A percentile compares a stretch with the other conserved stretches of the same genome.
Conservation (phyloP, 2,888 invertebrate species). For the Archaeoteleia sp. region DNA sequence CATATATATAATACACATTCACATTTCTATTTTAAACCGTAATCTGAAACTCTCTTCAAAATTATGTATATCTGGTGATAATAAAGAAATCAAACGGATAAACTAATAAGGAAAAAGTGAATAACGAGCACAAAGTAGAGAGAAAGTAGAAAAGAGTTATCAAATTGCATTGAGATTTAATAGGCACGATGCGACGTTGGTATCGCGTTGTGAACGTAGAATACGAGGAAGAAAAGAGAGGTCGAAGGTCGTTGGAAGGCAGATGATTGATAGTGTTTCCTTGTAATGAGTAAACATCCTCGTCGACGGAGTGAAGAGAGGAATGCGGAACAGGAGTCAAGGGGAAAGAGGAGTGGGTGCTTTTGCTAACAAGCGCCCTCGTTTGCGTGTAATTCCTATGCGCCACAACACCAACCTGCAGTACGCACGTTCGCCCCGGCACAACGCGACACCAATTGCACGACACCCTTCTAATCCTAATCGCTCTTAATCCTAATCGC, state of each 20-base stretch:
- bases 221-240: not conserved
- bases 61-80: too few relatives aligned
- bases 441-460: conserved; percentile 21
- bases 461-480: conserved; percentile 27
- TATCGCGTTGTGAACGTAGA: not conserved
- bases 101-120: not conserved
- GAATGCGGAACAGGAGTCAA: conserved; percentile 18
- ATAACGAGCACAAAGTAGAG: not conserved
- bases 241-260: conserved; percentile 1
- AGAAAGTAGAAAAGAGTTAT: conserved; percentile 3
- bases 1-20: too few relatives aligned
- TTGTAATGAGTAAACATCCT: conserved; percentile 28
- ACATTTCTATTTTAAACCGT: too few relatives aligned
- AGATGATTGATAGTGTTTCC: conserved; percentile 30
- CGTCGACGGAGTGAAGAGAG: conserved; percentile 15
- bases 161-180: conserved; percentile 5
- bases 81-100: too few relatives aligned
- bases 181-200: not conserved
- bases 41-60: too few relatives aligned
- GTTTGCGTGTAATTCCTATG: conserved; percentile 49
- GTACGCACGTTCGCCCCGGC: conserved; percentile 20
- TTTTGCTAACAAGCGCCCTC: conserved; percentile 44
- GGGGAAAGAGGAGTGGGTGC: conserved; percentile 9
- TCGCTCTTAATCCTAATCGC: conserved; percentile 28
- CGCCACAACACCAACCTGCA: conserved; percentile 22